Base-by-base conservation (phyloP, 1,140 invertebrate species). In the Anastrepha ludens region DNA sequence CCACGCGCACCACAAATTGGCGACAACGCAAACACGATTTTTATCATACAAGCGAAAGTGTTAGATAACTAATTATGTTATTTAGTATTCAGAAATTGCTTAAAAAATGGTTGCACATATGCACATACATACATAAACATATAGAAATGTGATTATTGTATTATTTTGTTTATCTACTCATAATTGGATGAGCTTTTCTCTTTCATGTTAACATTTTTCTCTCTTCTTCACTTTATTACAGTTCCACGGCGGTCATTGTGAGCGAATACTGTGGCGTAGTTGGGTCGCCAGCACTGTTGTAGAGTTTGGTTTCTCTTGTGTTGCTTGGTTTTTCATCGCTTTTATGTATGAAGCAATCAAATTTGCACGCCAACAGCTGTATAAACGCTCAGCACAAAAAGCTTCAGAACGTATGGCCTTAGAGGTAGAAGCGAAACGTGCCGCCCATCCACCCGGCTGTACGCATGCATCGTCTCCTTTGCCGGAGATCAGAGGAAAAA, bases 241-340 rank as follows among this genome's bases (percentile, higher is more conserved):
- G 94, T 98, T 98, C 92, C 97, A 98, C 91, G 95, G 95, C 78
- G 96, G 97, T 1, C 96, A 95, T 78, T 94, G 94, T 64, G 96
- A 97, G 90, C 95, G 95, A 29, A 96, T 98, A 89, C 94, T 98
- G n/a, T 98, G 98, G 94, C 94, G 96, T 60, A 94, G 94, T 8
- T 98, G 97, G 97, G 89, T 90, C 20, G 90, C 92, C 11, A 60
- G 87, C 0, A 93, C 92, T 2, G 89, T 92, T 41, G 62, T 89
- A 55, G 90, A 92, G 58, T 93, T 93, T 81, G 90, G 90, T 1
- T 86, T 91, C 9, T 92, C 92, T 15, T 89, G 89, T 67, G 64
- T 93, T 1, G 91, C 90, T 41, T 86, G 92, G 17, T 92, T 91
- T 59, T 85, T 90, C 8, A 62, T 91, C 20, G 74, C 91, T 70